A percentile compares a stretch with the other conserved stretches of the same genome.
Conservation (phyloP, 2,888 invertebrate genomes). For the Escarpia spicata region DNA sequence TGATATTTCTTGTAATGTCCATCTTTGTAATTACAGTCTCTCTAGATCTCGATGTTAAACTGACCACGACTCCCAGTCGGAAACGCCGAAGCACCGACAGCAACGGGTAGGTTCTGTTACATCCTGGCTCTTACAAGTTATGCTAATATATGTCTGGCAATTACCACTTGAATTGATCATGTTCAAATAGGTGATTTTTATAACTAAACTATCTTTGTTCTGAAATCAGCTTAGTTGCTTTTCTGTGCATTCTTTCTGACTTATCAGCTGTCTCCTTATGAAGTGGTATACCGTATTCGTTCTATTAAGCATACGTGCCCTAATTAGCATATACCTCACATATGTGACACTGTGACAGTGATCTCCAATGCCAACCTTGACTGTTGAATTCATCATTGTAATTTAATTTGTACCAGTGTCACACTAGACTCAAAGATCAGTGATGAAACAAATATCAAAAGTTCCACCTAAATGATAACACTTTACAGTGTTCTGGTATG, state of each 20-base stretch:
- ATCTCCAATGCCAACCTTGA: too few species aligned
- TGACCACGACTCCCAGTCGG: background rate
- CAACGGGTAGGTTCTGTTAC: background rate
- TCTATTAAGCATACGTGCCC: too few species aligned
- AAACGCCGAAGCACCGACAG: conserved; percentile 6
- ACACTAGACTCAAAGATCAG: too few species aligned
- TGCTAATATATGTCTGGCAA: background rate
- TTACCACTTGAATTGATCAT: background rate
- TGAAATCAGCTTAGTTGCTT: background rate
- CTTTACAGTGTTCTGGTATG: too few species aligned
- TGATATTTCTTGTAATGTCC: background rate
- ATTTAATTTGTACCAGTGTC: too few species aligned
- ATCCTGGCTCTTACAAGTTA: background rate
- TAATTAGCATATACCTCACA: too few species aligned
- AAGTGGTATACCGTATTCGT: too few species aligned
- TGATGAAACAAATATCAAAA: too few species aligned
- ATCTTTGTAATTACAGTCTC: background rate
- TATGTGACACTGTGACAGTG: too few species aligned
- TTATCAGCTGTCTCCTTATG: background rate
- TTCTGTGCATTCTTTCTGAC: background rate
- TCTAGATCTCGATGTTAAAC: background rate
- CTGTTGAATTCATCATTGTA: too few species aligned
- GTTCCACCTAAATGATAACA: too few species aligned
- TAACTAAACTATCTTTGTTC: background rate
- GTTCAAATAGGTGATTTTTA: background rate